Evolutionary conservation across 2,797 vertebrate genomes (phyloP).

Genomic region (Rhinella marina): DNA sequence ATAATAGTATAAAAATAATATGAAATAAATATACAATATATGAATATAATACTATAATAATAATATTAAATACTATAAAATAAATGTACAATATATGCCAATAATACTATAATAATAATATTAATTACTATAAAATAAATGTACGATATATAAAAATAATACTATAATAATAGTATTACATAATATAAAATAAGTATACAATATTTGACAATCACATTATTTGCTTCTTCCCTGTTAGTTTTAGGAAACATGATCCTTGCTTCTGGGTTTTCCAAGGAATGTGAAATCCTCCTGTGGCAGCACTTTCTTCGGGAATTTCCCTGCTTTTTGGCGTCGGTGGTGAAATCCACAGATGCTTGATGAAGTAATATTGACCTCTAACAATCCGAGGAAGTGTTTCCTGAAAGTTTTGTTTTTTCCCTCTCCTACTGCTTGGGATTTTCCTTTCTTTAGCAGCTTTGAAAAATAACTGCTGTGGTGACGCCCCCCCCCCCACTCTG

Average conservation of each 20-base stretch:
- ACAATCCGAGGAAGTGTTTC: not conserved
- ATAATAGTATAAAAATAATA: too few species aligned
- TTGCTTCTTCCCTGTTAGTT: not conserved
- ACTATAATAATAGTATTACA: not conserved
- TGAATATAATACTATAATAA: too few species aligned
- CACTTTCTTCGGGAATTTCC: constrained; percentile 1
- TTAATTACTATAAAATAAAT: not conserved
- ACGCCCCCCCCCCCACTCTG: not conserved
- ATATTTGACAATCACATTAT: not conserved
- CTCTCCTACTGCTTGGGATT: not conserved
- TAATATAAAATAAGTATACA: not conserved
- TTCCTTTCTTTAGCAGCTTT: not conserved
- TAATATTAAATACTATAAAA: too few species aligned
- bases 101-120: too few species aligned
- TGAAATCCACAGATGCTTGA: not conserved
- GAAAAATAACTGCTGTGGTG: not conserved
- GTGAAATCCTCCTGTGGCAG: not conserved
- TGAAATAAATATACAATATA: too few species aligned
- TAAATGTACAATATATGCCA: too few species aligned
- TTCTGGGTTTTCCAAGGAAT: not conserved
- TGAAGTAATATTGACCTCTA: not conserved
- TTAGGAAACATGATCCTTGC: not conserved
- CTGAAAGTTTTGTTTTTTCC: not conserved
- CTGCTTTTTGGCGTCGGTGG: not conserved
- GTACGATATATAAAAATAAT: not conserved